Evolutionary conservation across 1,140 invertebrate species (phyloP).

Genomic region (Ceratoteleas bidentatus): DNA sequence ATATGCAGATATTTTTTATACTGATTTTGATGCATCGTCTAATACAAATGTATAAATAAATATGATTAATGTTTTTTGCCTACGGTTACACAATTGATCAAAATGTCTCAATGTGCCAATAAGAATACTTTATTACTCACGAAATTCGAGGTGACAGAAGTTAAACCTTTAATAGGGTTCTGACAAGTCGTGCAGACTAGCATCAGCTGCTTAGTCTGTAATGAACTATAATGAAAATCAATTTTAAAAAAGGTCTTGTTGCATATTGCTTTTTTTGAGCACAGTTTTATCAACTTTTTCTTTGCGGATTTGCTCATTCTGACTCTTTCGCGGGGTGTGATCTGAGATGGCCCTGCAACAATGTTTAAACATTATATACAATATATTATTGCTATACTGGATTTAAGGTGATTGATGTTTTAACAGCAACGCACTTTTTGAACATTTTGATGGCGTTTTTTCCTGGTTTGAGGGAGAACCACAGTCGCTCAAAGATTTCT

Average conservation of each 20-base stretch:
- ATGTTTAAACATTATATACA: no score
- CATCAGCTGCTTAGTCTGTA: not conserved
- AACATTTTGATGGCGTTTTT: no score
- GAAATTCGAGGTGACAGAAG: not conserved
- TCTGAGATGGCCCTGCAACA: no score
- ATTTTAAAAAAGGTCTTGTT: slow-evolving; percentile 1
- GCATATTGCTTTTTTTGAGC: not conserved
- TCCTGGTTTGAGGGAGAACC: no score
- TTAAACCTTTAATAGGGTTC: not conserved
- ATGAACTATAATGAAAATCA: not conserved
- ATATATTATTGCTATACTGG: no score
- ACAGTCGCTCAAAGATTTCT: no score
- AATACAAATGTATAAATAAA: not conserved
- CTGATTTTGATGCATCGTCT: not conserved
- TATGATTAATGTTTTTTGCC: no score
- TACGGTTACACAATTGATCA: not conserved
- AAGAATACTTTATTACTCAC: not conserved
- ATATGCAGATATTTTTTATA: not conserved
- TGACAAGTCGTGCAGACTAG: not conserved
- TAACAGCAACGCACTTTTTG: no score
- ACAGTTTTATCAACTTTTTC: not conserved
- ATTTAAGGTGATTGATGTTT: no score
- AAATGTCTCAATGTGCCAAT: not conserved
- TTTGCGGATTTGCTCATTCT: not conserved
- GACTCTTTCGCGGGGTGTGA: no score